phyloP scores from a whole-genome alignment of 2,113 vertebrate genomes.

The Gobio gobio region DNA sequence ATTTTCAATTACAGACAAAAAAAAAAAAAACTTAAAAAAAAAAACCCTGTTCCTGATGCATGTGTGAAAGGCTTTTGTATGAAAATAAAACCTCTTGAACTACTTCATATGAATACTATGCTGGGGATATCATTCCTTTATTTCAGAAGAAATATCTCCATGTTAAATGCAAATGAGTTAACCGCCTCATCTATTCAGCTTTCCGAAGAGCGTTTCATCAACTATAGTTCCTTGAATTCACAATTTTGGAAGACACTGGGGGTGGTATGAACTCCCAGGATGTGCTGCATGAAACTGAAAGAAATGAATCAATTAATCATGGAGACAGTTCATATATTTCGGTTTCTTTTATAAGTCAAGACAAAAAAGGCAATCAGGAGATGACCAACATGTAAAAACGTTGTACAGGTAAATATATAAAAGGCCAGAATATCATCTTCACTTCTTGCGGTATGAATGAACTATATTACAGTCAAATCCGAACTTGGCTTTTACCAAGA shows the following conservation, averaged over 20 bases:
- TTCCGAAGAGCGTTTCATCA: background rate
- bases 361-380: conserved; percentile 81
- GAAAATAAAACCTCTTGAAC: conserved; percentile 8
- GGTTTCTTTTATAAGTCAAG: conserved; percentile 77
- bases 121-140: conserved; percentile 10
- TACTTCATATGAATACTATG: conserved; percentile 3
- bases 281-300: conserved; percentile 20
- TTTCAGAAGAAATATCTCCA: conserved; percentile 7
- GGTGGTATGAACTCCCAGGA: background rate
- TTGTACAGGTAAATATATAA: conserved; percentile 82
- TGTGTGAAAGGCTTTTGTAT: background rate
- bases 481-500: conserved; percentile 67
- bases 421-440: conserved; percentile 74
- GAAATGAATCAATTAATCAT: conserved; percentile 68
- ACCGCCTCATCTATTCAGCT: background rate
- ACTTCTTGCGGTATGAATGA: conserved; percentile 74
- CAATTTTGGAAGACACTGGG: background rate
- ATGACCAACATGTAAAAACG: conserved; percentile 81
- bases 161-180: conserved; percentile 1
- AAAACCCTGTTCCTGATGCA: background rate
- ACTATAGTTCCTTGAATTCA: background rate
- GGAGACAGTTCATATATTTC: conserved; percentile 73
- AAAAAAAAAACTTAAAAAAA: background rate
- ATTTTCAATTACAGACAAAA: too few relatives aligned
- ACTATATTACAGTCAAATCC: conserved; percentile 78